These are phyloP conservation scores for Odontothrips loti DNA, from an alignment of 2,888 invertebrate genomes.

Conservation along the genomic window DNA sequence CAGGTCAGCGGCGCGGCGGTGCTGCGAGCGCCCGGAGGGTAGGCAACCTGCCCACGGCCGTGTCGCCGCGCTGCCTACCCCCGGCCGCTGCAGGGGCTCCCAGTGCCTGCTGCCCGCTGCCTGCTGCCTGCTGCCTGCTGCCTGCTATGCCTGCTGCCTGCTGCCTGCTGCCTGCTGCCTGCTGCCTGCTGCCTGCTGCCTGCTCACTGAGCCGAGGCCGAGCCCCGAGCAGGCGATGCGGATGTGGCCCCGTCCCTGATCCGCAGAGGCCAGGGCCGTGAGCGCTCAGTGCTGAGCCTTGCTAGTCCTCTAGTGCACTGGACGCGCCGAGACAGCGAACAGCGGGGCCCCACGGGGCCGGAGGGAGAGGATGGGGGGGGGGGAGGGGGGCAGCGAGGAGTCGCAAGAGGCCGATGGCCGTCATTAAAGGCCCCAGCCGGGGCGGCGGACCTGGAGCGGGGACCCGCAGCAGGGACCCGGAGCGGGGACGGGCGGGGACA, in stretches of 20 bases:
- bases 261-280: not conserved
- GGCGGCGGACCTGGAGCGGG: not conserved
- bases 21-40: no score
- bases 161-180: no score
- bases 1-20: no score
- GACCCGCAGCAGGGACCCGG: no score
- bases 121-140: no score
- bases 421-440: not conserved
- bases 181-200: no score
- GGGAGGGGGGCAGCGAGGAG: not conserved
- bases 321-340: no score
- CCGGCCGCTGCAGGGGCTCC: not conserved
- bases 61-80: not conserved
- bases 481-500: not conserved
- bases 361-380: not conserved
- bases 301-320: not conserved
- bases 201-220: not conserved
- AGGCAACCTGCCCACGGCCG: not conserved
- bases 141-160: no score
- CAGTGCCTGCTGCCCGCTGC: no score
- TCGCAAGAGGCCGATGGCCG: slow-evolving; percentile 10
- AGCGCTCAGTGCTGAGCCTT: not conserved
- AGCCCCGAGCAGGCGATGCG: not conserved
- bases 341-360: no score
- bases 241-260: not conserved